Percentiles rank a stretch among this genome's conserved stretches.
These are phyloP conservation scores for Rhagophthalmus giganteus DNA, from an alignment of 2,888 invertebrate species.

Conservation along the genomic window DNA sequence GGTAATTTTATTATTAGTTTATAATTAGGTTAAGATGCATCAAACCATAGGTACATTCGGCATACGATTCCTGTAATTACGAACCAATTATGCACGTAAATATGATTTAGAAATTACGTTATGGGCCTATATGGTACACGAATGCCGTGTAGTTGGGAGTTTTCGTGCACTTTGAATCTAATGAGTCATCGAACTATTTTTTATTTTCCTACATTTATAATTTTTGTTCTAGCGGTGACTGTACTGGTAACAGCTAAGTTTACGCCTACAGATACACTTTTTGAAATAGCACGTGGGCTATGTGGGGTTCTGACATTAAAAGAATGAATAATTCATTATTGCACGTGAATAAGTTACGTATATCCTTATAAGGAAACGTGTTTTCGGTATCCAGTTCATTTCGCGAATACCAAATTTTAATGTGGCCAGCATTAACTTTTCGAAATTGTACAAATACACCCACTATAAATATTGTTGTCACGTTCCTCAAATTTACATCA, in stretches of 20 bases:
- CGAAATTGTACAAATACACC: too few relatives aligned
- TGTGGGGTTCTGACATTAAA: conserved; percentile 39
- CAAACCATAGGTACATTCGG: conserved; percentile 29
- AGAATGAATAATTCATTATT: conserved; percentile 36
- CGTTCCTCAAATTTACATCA: too few relatives aligned
- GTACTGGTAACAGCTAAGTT: conserved; percentile 32
- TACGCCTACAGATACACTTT: conserved; percentile 42
- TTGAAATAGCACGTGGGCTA: conserved; percentile 38
- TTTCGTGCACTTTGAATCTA: conserved; percentile 13
- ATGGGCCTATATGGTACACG: conserved; percentile 1
- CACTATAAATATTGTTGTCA: too few relatives aligned
- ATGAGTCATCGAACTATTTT: conserved; percentile 31
- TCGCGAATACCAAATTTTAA: too few relatives aligned
- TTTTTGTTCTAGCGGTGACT: conserved; percentile 33
- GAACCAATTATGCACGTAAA: too few relatives aligned
- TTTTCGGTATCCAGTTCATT: too few relatives aligned
- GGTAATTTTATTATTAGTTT: conserved; percentile 33
- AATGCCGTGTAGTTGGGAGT: conserved; percentile 3
- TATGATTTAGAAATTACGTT: conserved; percentile 4
- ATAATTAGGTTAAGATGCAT: conserved; percentile 54
- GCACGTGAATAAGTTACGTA: conserved; percentile 20
- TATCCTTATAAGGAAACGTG: conserved; percentile 34
- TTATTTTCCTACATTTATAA: conserved; percentile 30
- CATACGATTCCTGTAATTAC: conserved; percentile 12
- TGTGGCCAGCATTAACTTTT: too few relatives aligned